A percentile compares a stretch with the other conserved stretches of the same genome.
phyloP scores from a whole-genome alignment of 2,888 invertebrate genomes.

The Sthenelais limicola region DNA sequence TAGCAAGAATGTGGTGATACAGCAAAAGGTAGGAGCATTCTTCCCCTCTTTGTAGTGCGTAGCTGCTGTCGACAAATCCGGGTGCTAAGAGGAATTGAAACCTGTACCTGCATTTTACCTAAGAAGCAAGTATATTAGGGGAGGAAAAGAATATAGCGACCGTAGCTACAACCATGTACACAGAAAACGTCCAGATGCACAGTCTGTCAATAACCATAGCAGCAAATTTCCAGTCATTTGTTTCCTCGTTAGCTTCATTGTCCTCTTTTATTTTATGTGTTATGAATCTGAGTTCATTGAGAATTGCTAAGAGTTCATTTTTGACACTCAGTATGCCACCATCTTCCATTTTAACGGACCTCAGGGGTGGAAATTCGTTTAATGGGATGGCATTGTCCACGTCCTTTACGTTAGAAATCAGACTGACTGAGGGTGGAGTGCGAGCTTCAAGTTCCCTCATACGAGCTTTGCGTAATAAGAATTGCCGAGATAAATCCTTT shows the following conservation, averaged over 20 bases:
- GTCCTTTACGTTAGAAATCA: conserved; percentile 56
- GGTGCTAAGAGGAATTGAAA: too few species aligned
- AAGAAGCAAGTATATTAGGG: conserved; percentile 43
- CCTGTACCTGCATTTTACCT: too few species aligned
- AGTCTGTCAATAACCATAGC: conserved; percentile 55
- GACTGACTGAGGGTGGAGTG: conserved; percentile 54
- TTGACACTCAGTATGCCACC: conserved; percentile 50
- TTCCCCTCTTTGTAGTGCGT: too few species aligned
- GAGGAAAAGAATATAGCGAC: conserved; percentile 52
- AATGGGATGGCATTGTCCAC: conserved; percentile 57
- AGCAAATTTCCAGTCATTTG: conserved; percentile 55
- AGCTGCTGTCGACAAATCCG: too few species aligned
- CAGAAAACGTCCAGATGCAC: conserved; percentile 53
- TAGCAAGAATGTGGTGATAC: too few species aligned
- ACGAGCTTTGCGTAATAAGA: conserved; percentile 54
- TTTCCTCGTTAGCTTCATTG: conserved; percentile 49
- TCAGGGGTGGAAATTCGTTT: conserved; percentile 47
- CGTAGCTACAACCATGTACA: conserved; percentile 51
- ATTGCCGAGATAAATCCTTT: conserved; percentile 53
- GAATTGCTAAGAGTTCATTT: conserved; percentile 55
- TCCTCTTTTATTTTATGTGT: conserved; percentile 56
- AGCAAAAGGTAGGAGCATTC: too few species aligned
- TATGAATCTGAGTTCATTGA: conserved; percentile 56
- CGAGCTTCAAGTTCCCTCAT: conserved; percentile 55
- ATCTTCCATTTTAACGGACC: conserved; percentile 47